Conservation (phyloP, 35 echinoderm and acorn worm genomes). For the Eucidaris tribuloides region DNA sequence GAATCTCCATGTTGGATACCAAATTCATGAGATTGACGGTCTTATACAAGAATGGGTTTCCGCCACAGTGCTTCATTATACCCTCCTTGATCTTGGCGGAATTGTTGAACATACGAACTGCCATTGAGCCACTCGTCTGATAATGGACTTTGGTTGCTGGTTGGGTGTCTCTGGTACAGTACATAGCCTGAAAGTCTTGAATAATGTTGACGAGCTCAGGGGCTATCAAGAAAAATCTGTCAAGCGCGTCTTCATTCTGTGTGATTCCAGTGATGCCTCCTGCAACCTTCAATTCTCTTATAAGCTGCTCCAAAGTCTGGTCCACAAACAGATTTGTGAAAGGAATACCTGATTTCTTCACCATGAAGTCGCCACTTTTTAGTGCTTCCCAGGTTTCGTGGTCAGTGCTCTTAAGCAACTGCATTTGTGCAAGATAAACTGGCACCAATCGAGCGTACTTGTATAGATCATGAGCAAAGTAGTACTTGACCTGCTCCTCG, state of each 20-base stretch:
- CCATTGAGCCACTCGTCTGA: constrained; percentile 45
- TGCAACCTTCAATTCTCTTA: constrained; percentile 22
- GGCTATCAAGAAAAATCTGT: constrained; percentile 1
- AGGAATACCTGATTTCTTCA: constrained; percentile 29
- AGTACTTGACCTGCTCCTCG: constrained; percentile 28
- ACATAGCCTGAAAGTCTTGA: constrained; percentile 9
- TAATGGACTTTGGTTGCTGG: constrained; percentile 34
- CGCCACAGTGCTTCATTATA: constrained; percentile 15
- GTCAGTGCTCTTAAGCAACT: constrained; percentile 29
- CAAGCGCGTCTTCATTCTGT: constrained; percentile 39
- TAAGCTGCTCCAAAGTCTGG: constrained; percentile 26
- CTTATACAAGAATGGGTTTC: constrained; percentile 28
- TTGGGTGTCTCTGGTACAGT: constrained; percentile 1
- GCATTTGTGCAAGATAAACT: constrained; percentile 47
- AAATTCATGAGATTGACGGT: not conserved
- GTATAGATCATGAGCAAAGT: constrained; percentile 50
- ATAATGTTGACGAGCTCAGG: constrained; percentile 9
- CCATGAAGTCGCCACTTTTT: constrained; percentile 36
- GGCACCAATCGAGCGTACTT: constrained; percentile 57
- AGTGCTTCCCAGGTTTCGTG: constrained; percentile 34
- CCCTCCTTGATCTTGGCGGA: constrained; percentile 29
- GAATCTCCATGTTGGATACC: constrained; percentile 25
- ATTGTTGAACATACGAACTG: constrained; percentile 30
- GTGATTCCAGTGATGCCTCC: constrained; percentile 37
- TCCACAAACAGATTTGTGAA: constrained; percentile 54